A percentile compares a stretch with the other conserved stretches of the same genome.
These are phyloP conservation scores for Mormyrus iriodes DNA, from an alignment of 2,113 vertebrate genomes.

Conservation along the genomic window DNA sequence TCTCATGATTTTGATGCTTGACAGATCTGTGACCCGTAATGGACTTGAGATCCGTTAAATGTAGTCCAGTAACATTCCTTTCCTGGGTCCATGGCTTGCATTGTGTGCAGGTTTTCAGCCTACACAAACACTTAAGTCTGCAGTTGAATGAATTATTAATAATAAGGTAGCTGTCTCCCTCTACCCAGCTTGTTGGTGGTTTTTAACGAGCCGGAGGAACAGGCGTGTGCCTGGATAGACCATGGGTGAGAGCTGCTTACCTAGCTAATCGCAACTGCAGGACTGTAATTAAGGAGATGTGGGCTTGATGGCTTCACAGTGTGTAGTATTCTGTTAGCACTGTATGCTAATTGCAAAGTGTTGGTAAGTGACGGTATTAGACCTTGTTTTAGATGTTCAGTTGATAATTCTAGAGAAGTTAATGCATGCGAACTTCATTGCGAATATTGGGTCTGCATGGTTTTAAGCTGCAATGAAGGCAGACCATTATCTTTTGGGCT, in stretches of 20 bases:
- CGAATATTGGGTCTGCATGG: background rate
- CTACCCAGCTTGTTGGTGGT: background rate
- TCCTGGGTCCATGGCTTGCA: background rate
- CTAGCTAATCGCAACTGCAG: background rate
- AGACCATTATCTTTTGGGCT: background rate
- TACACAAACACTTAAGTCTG: background rate
- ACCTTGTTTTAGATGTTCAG: background rate
- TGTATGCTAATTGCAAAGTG: background rate
- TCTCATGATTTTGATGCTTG: background rate
- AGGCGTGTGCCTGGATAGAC: background rate
- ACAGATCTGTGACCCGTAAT: background rate
- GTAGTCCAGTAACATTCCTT: background rate
- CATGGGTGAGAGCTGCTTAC: background rate
- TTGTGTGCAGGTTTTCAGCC: background rate
- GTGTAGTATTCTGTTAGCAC: background rate
- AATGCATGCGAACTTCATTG: background rate
- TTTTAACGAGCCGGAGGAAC: background rate
- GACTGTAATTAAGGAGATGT: background rate
- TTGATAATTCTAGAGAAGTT: background rate
- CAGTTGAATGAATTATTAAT: background rate
- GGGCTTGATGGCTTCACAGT: background rate
- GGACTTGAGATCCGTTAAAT: background rate
- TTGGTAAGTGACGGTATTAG: background rate
- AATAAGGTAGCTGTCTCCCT: background rate
- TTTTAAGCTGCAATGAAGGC: background rate